Evolutionary conservation across 2,113 vertebrate genomes (phyloP), one percentile per base, ranked within the genome.

Genomic region (Pomatorhinus ruficollis): DNA sequence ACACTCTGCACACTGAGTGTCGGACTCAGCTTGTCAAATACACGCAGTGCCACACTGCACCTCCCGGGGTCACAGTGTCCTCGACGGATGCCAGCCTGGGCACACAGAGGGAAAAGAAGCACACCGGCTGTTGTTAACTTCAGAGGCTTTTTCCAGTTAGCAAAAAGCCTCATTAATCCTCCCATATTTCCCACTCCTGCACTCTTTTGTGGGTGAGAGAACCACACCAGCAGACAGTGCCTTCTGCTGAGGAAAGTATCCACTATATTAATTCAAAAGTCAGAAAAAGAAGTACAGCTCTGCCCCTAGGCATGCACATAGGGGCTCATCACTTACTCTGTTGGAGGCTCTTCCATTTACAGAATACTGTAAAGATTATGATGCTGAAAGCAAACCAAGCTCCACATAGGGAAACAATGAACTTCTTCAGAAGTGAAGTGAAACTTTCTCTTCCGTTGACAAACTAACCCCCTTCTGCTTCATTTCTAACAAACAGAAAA

Each of bases 1-100:
- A 99, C 99, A 99, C 99, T 99, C 98, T 98, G 97, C 96, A 98
- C 94, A 98, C 69, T 96, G 98, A 99, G 99, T 99, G 99, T 99
- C 98, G 52, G 97, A 99, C 98, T 99, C 99, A 99, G 99, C 98
- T 99, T 99, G 98, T 99, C 99, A 99, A 99, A 99, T 99, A 99
- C 99, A 99, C 99, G 98, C 98, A 99, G 99, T 93, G 98, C 98
- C 95, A 97, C 98, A 99, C 98, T 95, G 97, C 97, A 78, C 83
- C 81, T 90, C 66, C 25, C 8, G 5, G 30, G 10, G 18, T 12
- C 63, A 6, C 33, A 1, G 56, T 3, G 20, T 56, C 90, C 17
- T 64, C 16, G 0, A n/a, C 15, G 40, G 24, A 10, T 3, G 23
- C 27, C 59, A 17, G 3, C 88, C 91, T 94, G 66, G 23, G 22